Percentiles rank a stretch among this genome's conserved stretches.
phyloP scores from a whole-genome alignment of 2,888 invertebrate genomes.

The Hemithea aestivaria region DNA sequence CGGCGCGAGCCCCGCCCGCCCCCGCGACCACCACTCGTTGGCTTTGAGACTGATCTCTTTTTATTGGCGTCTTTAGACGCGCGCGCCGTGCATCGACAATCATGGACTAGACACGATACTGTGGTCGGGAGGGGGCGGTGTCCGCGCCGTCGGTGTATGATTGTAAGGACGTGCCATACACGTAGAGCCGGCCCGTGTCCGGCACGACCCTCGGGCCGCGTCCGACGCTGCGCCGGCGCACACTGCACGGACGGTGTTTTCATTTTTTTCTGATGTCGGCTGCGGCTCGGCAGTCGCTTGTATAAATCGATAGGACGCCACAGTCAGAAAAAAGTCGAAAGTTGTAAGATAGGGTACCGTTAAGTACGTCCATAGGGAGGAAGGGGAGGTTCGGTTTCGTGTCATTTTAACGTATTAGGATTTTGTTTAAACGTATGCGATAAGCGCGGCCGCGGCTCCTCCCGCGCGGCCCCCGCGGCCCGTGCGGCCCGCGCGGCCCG shows the following conservation, averaged over 20 bases:
- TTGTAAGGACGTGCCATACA: slow-evolving; percentile 54
- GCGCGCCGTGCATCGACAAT: slow-evolving; percentile 5
- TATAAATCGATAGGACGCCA: slow-evolving; percentile 14
- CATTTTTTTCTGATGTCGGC: slow-evolving; percentile 22
- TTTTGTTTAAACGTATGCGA: slow-evolving; percentile 26
- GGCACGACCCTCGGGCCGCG: slow-evolving; percentile 6
- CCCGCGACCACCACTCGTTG: slow-evolving; percentile 9
- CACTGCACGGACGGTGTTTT: slow-evolving; percentile 16
- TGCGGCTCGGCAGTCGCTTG: slow-evolving; percentile 10
- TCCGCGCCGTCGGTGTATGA: no score
- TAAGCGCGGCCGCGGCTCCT: slow-evolving; percentile 17
- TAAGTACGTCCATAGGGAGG: slow-evolving; percentile 25
- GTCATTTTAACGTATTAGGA: slow-evolving; percentile 23
- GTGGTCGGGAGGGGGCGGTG: not conserved
- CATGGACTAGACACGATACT: not conserved
- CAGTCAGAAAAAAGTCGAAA: slow-evolving; percentile 16
- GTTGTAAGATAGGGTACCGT: slow-evolving; percentile 23
- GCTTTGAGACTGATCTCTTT: slow-evolving; percentile 22
- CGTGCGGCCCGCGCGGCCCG: not conserved
- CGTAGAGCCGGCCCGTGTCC: slow-evolving; percentile 25
- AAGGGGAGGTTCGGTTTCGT: slow-evolving; percentile 22
- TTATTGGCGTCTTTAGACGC: slow-evolving; percentile 20
- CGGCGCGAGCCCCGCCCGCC: slow-evolving; percentile 19
- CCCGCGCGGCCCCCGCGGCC: not conserved
- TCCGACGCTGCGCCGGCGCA: slow-evolving; percentile 5